phyloP scores from a whole-genome alignment of 2,797 vertebrate genomes.

The Mus spretus region DNA sequence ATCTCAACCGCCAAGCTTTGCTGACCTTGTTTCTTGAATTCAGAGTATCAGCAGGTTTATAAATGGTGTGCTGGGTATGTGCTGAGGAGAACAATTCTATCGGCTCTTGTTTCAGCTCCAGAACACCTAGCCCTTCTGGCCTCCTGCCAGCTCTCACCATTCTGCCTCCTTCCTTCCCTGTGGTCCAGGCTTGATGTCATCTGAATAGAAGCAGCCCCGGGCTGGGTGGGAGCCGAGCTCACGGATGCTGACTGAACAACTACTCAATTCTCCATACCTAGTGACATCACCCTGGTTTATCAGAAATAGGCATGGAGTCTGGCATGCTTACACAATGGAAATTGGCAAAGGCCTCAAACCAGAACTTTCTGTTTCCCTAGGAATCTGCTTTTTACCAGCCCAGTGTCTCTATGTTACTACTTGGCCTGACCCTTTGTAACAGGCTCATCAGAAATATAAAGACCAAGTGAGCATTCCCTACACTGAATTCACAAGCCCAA shows the following conservation, averaged over 20 bases:
- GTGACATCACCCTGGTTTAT: background rate
- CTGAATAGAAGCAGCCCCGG: accelerated
- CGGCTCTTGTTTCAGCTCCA: background rate
- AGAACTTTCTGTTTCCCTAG: background rate
- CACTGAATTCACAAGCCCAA: background rate
- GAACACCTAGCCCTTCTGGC: background rate
- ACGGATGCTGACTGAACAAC: background rate
- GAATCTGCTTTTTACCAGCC: background rate
- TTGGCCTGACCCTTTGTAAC: background rate
- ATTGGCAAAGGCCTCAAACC: background rate
- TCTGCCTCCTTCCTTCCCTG: background rate
- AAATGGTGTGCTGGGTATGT: background rate
- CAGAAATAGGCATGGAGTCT: background rate
- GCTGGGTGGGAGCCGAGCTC: background rate
- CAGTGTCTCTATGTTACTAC: accelerated
- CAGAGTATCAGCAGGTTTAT: slow-evolving; percentile 10
- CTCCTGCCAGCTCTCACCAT: background rate
- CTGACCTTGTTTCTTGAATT: slow-evolving; percentile 8
- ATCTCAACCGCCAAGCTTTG: background rate
- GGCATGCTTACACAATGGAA: background rate
- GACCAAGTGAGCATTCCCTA: background rate
- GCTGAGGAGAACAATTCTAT: slow-evolving; percentile 49
- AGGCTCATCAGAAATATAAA: background rate
- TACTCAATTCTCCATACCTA: background rate
- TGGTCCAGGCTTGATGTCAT: background rate